Base-by-base conservation (phyloP, 2,888 invertebrate genomes). In the Yponomeuta cagnagella region DNA sequence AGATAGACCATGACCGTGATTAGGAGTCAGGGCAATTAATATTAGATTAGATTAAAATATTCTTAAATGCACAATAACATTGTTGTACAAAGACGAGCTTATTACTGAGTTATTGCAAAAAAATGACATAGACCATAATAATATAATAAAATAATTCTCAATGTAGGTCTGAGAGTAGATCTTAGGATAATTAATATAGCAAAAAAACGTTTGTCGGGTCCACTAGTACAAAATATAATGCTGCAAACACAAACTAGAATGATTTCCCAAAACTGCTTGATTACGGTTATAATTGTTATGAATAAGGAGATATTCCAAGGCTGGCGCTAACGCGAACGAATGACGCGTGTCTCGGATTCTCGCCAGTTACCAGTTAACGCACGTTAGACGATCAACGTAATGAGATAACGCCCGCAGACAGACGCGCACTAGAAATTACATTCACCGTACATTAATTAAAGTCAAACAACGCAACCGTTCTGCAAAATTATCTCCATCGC, bases 361-460 rank as follows among this genome's bases (percentile, higher is more conserved):
- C 52, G 15, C 52, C 52, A 15, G 52, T 58, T 58, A 15, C 52
- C 52, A 58, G 52, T 58, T 58, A 58, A 58, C 52, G 82, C 82
- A 67, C n/a, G 79, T 79, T 78, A 80, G 78, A 80, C 82, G 87
- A 88, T 89, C 83, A 67, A 31, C n/a, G 84, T 86, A 86, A 88
- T 85, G 83, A 84, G 82, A 81, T 80, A 87, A 84, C 85, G 78
- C 82, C 81, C 82, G 84, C 85, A 85, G 84, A 84, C 85, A 84
- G 83, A 78, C 84, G 82, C 83, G 82, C 78, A 63, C 82, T 80
- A 82, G 85, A 84, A 86, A 90, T 89, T 87, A 87, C 89, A 86
- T 81, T 80, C 81, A 78, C 84, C 86, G 88, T 89, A 88, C 90
- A 89, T 89, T 91, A 91, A 91, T 91, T 90, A 89, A 90, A 90